These are phyloP conservation scores for Botia kubotai DNA, from an alignment of 2,797 vertebrate species.

Conservation along the genomic window DNA sequence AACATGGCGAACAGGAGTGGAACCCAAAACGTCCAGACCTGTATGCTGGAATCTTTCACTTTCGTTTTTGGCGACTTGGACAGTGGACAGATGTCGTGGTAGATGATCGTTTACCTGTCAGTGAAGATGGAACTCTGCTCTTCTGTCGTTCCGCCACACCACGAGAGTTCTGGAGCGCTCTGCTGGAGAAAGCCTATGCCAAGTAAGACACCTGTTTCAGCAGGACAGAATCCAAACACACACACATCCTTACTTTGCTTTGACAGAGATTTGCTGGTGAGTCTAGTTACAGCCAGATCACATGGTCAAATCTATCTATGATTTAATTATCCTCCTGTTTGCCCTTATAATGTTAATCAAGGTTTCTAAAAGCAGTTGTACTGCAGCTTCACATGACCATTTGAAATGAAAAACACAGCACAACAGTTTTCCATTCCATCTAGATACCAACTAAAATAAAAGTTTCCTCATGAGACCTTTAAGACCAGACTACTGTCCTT, in stretches of 20 bases:
- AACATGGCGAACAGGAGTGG: conserved; percentile 83
- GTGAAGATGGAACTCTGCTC: conserved; percentile 76
- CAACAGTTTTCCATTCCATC: too few relatives aligned
- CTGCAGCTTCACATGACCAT: too few relatives aligned
- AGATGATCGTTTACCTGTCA: conserved; percentile 83
- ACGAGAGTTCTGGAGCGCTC: conserved; percentile 84
- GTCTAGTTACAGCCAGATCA: neutral
- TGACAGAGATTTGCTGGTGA: neutral
- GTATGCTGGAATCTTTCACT: conserved; percentile 85
- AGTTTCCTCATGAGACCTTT: too few relatives aligned
- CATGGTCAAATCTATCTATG: neutral
- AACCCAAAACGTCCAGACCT: conserved; percentile 72
- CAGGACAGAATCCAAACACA: neutral
- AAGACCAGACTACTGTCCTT: neutral
- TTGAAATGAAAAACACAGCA: too few relatives aligned
- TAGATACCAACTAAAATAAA: too few relatives aligned
- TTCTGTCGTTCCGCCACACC: conserved; percentile 83
- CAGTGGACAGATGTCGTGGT: conserved; percentile 81
- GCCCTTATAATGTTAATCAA: neutral
- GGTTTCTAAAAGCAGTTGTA: neutral
- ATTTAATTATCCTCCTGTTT: too few relatives aligned
- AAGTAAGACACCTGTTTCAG: conserved; percentile 72
- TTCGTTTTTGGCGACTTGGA: conserved; percentile 84
- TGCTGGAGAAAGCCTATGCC: conserved; percentile 85
- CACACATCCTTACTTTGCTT: neutral